Evolutionary conservation across 2,113 vertebrate genomes (phyloP).

Genomic region (Pelusios castaneus): DNA sequence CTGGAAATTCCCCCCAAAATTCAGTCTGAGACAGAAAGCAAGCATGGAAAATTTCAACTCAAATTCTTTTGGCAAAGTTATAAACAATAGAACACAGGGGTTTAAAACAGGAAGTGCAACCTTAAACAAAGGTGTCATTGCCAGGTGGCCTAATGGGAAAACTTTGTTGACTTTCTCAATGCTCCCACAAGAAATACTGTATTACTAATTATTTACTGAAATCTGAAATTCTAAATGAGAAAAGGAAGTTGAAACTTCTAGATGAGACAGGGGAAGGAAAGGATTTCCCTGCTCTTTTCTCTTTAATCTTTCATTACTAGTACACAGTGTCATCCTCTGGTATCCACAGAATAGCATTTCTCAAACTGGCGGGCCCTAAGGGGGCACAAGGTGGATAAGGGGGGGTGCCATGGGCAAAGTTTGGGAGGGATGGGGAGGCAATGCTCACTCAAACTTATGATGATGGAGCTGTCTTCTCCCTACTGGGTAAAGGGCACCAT

Average conservation of each 20-base stretch:
- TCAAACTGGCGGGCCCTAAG: no score
- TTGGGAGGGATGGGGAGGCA: no score
- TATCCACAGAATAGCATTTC: neutral
- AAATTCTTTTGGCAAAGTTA: neutral
- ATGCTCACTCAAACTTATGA: no score
- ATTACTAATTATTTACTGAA: conserved; percentile 1
- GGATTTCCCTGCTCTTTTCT: neutral
- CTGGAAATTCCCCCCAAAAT: neutral
- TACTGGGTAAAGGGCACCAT: no score
- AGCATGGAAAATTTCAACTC: conserved; percentile 5
- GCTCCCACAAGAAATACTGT: neutral
- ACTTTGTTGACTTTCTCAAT: neutral
- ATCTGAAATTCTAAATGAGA: conserved; percentile 5
- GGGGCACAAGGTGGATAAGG: no score
- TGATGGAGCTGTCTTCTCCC: no score
- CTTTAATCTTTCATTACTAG: conserved; percentile 1
- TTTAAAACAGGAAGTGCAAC: neutral
- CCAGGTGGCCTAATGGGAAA: conserved; percentile 12
- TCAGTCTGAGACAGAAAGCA: neutral
- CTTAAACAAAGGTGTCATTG: neutral
- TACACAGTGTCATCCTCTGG: neutral
- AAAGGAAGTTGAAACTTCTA: neutral
- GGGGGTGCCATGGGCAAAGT: no score
- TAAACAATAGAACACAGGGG: neutral
- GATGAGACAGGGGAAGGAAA: neutral